These are phyloP conservation scores for Struthidea cinerea DNA, from an alignment of 2,113 vertebrate species.

Conservation along the genomic window DNA sequence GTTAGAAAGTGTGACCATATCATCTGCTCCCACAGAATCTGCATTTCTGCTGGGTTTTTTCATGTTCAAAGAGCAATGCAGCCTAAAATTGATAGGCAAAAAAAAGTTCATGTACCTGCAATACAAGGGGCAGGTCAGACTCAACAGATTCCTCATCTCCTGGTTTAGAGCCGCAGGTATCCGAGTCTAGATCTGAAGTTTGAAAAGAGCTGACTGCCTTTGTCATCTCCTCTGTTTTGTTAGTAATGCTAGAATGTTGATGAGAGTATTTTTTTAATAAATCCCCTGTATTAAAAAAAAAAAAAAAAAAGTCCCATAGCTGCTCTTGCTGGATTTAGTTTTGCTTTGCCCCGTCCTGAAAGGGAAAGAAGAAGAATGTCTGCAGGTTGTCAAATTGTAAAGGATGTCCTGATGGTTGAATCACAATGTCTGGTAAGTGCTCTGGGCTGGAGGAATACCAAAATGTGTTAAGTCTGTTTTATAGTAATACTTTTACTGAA, in stretches of 20 bases:
- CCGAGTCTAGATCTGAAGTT: slow-evolving; percentile 38
- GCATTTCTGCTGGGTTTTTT: neutral
- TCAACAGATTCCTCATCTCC: slow-evolving; percentile 36
- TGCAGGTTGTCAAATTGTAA: neutral
- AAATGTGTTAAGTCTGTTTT: slow-evolving; percentile 22
- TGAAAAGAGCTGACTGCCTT: slow-evolving; percentile 35
- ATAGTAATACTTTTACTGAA: slow-evolving; percentile 15
- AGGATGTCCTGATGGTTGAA: neutral
- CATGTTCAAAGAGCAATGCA: slow-evolving; percentile 7
- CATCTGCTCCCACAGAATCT: slow-evolving; percentile 34
- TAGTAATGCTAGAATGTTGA: slow-evolving; percentile 63
- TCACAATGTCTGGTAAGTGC: slow-evolving; percentile 38
- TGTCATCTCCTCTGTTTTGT: slow-evolving; percentile 57
- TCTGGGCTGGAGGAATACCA: slow-evolving; percentile 31
- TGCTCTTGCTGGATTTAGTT: slow-evolving; percentile 41
- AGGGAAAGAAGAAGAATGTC: slow-evolving; percentile 33
- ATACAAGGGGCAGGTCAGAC: slow-evolving; percentile 6
- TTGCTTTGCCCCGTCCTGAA: slow-evolving; percentile 28
- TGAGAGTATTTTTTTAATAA: slow-evolving; percentile 67
- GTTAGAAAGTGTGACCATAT: slow-evolving; percentile 13
- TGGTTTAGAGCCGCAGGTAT: slow-evolving; percentile 29
- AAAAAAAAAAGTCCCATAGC: neutral
- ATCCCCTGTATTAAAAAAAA: slow-evolving; percentile 2
- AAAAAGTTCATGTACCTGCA: slow-evolving; percentile 13
- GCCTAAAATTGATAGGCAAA: slow-evolving; percentile 1